phyloP scores from a whole-genome alignment of 1,140 invertebrate species.

The Campoletis sonorensis region DNA sequence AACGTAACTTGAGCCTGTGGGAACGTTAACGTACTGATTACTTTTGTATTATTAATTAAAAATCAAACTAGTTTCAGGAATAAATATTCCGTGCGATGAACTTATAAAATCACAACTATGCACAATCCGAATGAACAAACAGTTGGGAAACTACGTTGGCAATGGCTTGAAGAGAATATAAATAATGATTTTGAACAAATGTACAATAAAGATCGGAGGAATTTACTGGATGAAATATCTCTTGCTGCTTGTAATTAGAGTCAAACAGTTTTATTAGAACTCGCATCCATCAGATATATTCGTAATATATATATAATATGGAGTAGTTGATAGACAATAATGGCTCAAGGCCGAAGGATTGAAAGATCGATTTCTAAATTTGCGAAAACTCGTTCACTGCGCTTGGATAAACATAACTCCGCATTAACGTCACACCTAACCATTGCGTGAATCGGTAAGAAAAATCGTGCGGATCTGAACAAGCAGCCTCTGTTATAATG shows the following conservation, averaged over 20 bases:
- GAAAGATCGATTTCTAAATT: conserved; percentile 7
- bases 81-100: too few relatives aligned
- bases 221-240: too few relatives aligned
- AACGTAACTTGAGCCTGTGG: too few relatives aligned
- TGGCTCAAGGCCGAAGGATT: conserved; percentile 1
- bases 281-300: background rate
- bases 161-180: too few relatives aligned
- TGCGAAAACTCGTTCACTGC: conserved; percentile 4
- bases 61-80: too few relatives aligned
- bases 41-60: too few relatives aligned
- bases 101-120: too few relatives aligned
- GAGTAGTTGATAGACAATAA: background rate
- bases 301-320: background rate
- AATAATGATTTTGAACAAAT: too few relatives aligned
- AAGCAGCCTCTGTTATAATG: background rate
- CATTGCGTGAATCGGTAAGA: background rate
- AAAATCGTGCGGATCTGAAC: background rate
- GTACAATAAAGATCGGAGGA: too few relatives aligned
- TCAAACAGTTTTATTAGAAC: background rate
- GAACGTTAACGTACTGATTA: too few relatives aligned
- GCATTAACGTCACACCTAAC: background rate
- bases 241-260: background rate
- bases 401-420: background rate
- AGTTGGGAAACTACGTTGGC: too few relatives aligned
- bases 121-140: too few relatives aligned